phyloP scores from a whole-genome alignment of 2,113 vertebrate genomes.

The Phaethon lepturus region DNA sequence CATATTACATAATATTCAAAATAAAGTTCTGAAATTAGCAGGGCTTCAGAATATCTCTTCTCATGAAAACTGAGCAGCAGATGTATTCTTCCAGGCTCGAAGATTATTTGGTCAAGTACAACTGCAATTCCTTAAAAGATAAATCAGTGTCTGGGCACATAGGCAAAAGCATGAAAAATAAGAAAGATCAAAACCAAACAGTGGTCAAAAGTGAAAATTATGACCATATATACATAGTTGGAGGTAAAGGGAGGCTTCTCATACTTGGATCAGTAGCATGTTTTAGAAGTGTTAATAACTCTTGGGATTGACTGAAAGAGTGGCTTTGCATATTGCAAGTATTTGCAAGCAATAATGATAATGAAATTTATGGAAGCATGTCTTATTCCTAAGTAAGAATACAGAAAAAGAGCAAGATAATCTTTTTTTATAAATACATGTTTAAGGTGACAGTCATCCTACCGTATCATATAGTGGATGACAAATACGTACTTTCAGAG shows the following conservation, averaged over 20 bases:
- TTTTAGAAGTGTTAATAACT: neutral
- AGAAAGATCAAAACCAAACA: neutral
- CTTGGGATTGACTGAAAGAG: neutral
- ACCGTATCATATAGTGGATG: neutral
- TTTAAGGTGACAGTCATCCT: neutral
- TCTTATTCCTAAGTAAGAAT: neutral
- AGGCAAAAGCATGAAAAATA: neutral
- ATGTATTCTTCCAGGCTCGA: neutral
- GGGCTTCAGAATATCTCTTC: neutral
- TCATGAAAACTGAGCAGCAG: neutral
- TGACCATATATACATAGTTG: neutral
- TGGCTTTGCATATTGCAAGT: neutral
- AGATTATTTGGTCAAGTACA: neutral
- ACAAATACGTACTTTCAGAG: neutral
- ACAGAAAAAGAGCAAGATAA: neutral
- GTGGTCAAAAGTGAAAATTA: neutral
- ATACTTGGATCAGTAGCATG: neutral
- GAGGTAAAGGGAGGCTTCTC: neutral
- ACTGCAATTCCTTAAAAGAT: neutral
- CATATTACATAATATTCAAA: neutral
- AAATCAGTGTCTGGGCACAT: neutral
- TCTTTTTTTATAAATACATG: neutral
- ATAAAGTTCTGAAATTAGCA: neutral
- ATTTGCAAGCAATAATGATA: neutral
- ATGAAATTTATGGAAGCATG: neutral